Conservation (phyloP, 1,140 invertebrate genomes). For the Ditylenchus dipsaci region DNA sequence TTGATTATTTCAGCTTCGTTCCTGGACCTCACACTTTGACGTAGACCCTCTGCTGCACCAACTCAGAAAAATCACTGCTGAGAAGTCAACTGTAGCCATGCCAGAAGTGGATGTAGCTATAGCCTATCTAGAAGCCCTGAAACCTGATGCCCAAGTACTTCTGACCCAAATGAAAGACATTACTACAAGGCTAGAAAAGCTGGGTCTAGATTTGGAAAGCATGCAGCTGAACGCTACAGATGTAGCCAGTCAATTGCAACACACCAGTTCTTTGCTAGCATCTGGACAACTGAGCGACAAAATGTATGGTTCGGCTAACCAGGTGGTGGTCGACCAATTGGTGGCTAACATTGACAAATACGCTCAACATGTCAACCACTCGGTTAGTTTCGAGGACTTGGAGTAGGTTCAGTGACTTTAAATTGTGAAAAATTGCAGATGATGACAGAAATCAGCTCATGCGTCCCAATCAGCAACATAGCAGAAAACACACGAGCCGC, state of each 20-base stretch:
- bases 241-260: neutral
- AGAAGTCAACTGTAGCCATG: neutral
- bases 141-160: neutral
- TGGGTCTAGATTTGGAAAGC: neutral
- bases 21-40: neutral
- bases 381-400: conserved; percentile 5
- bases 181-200: neutral
- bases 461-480: conserved; percentile 41
- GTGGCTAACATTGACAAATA: neutral
- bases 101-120: neutral
- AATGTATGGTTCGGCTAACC: neutral
- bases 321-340: neutral
- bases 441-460: conserved; percentile 46
- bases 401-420: too few relatives aligned
- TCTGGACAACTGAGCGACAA: neutral
- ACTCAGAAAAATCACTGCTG: neutral
- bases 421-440: conserved; percentile 39
- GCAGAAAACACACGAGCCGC: conserved; percentile 26
- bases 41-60: conserved; percentile 4
- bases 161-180: neutral
- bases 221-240: conserved; percentile 3
- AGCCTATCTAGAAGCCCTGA: neutral
- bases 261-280: neutral
- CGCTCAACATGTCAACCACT: conserved; percentile 25
- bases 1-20: conserved; percentile 2